Conservation (phyloP, 2,888 invertebrate species). For the Heliconius ismenius region DNA sequence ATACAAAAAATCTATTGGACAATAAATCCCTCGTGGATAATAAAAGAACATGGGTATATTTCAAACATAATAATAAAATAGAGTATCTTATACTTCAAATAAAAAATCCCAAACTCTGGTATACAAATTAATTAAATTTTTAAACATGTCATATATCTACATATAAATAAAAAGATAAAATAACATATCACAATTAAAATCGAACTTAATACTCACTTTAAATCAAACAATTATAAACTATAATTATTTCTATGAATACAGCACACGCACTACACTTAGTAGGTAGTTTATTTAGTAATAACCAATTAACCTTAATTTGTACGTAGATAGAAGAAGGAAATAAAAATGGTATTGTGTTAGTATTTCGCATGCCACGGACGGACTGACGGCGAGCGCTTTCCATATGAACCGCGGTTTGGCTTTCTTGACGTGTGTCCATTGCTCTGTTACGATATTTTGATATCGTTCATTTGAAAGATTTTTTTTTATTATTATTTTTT, state of each 20-base stretch:
- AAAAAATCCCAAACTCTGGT: too few species aligned
- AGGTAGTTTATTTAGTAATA: neutral
- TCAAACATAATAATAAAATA: too few species aligned
- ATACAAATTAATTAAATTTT: too few species aligned
- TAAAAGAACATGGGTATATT: too few species aligned
- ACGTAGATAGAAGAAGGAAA: neutral
- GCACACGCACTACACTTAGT: neutral
- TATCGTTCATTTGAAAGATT: too few species aligned
- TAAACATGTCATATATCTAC: neutral
- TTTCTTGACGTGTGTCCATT: conserved; percentile 55
- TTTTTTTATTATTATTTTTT: too few species aligned
- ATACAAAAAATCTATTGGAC: too few species aligned
- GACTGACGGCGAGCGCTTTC: conserved; percentile 56
- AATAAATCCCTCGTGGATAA: too few species aligned
- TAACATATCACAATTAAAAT: neutral
- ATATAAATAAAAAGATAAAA: neutral
- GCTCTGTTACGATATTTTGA: too few species aligned
- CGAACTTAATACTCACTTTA: neutral
- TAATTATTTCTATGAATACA: neutral
- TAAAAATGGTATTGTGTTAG: conserved; percentile 47
- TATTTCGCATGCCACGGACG: conserved; percentile 51
- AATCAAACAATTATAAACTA: neutral
- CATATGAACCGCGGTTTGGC: conserved; percentile 48
- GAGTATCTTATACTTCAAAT: too few species aligned
- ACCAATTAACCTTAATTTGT: neutral